Evolutionary conservation across 2,888 invertebrate genomes (phyloP), one percentile per base, ranked within the genome.

Genomic region (Coenonympha arcania): DNA sequence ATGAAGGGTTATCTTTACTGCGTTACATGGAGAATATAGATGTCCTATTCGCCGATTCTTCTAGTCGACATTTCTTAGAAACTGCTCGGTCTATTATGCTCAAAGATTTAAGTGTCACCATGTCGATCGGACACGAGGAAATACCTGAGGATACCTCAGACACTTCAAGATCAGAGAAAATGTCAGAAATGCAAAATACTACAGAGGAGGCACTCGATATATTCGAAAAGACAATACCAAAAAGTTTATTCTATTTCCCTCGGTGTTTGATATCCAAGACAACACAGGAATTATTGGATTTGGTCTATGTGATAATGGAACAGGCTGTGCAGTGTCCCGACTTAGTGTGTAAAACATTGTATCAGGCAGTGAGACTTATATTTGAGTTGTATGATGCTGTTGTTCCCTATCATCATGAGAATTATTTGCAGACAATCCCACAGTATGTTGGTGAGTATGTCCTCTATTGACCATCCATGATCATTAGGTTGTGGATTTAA

Each of bases 361-460:
- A 92, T 62, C 88, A 88, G 48, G 91, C 93, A 0, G 90, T 91
- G 4, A 82, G 93, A 56, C 88, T 91, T 58, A 90, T 96, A 54
- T 90, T 95, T 60, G 91, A 92, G 64, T 81, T 92, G 61, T 97
- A 95, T 73, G 89, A 90, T 50, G 90, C 89, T 36, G 89, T 94
- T 42, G 92, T 95, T 18, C 93, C 94, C 1, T 90, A 91, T 58
- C 89, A 92, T 66, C 96, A 96, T 77, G 91, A 91, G 66, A 91
- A 92, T 64, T 89, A 92, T 60, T 84, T 97, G 50, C 90, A 92
- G 66, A 93, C 91, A 1, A 92, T 96, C 65, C 96, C 97, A 2
- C 95, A 96, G 66, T 94, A 95, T 81, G 90, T 93, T 60, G 93
- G 93, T 93, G 68, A 83, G 88, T 71, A n/a, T n/a, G n/a, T n/a